Evolutionary conservation across 2,888 invertebrate genomes (phyloP), one percentile per base, ranked within the genome.

Genomic region (Carterocephalus palaemon): DNA sequence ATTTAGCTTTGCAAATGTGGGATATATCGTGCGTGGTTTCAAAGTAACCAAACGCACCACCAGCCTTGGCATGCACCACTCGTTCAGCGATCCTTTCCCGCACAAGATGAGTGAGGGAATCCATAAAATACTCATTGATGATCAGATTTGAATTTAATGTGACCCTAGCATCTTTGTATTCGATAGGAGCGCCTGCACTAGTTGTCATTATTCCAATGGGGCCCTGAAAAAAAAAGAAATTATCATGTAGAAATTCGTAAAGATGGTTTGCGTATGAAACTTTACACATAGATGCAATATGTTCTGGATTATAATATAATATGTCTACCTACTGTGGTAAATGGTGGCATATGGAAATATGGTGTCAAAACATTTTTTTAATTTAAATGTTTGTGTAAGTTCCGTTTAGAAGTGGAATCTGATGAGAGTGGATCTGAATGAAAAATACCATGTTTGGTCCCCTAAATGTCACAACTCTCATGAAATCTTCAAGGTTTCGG

Each of bases 51-150:
- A 94, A 94, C 2, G 94, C 94, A 7, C 94, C 96, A 20, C 93
- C 95, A 47, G 97, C 97, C 78, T 97, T 97, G 0, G 97, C 97
- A 70, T 97, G 97, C 1, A 96, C 96, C 0, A 96, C 92, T 49
- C 97, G 89, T 72, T 97, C 97, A 0, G 97, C 97, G 57, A 97
- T 97, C 42, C 97, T 89, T 75, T 98, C 97, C 9, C 96, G 87
- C 61, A 91, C 91, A 59, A 97, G 94, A 67, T 95, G 93, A 0
- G 92, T 88, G 49, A 94, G 73, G 61, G 93, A 92, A 58, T 94
- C 94, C 49, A 94, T 66, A 53, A 91, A 91, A 34, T 90, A 90
- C 53, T 91, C 90, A 75, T 97, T 97, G 70, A 95, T 93, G 3
- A 97, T 75, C 1, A 98, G 84, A 15, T 90, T 84, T 0, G 91